Evolutionary conservation across 2,113 vertebrate species (phyloP), one percentile per base, ranked within the genome.

Genomic region (Pluvialis apricaria): DNA sequence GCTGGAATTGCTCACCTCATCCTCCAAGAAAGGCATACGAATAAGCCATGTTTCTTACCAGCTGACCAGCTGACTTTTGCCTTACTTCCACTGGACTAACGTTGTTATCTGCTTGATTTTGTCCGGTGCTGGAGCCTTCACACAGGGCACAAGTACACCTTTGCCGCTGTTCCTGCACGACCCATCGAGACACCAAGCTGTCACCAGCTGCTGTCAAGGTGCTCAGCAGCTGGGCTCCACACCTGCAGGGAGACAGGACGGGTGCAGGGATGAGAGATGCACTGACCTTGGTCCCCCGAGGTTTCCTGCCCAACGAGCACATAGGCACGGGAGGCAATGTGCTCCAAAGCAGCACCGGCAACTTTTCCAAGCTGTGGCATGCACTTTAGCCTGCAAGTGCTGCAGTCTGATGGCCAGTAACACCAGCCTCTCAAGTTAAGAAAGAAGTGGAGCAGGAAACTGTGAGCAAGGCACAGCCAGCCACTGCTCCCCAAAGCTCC

Each of bases 11-110:
- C 69, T 79, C 54, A n/a, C 52, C 51, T 83, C 38, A 8, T 47
- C 25, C 64, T 81, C 71, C 58, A 75, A 54, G 42, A 82, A 68
- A 86, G 31, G 47, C 21, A 15, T 10, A 82, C 0, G 15, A 92
- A 51, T 34, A 88, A 96, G 45, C 31, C 24, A 42, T 31, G 52
- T 58, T 93, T 87, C 87, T 93, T 87, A 84, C 83, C 92, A 65
- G 69, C 62, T 62, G 84, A 86, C 42, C 60, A 73, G 54, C 62
- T 91, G 73, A 44, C 55, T 78, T 87, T 25, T 45, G 65, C 60
- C 72, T 92, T 49, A 60, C 69, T 92, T 91, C 72, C 79, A 64
- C 57, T 1, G 8, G 92, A 65, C 21, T 69, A 71, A 9, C 0
- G 9, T 20, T 70, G 45, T 64, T 52, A 55, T n/a, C 57, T 42